phyloP scores from a whole-genome alignment of 2,797 vertebrate species.

The Thamnophis elegans region DNA sequence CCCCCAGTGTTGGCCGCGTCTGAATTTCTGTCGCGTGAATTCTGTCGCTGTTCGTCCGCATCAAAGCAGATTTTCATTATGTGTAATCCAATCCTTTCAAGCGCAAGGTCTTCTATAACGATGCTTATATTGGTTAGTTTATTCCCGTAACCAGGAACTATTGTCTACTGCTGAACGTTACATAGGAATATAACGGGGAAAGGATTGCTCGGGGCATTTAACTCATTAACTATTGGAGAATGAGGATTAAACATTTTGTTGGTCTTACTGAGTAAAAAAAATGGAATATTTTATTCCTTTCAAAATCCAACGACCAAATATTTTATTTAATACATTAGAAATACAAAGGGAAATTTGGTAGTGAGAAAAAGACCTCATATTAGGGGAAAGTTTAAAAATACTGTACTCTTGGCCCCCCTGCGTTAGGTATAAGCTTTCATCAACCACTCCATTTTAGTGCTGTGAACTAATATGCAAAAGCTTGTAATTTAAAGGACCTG shows the following conservation, averaged over 20 bases:
- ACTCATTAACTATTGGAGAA: background rate
- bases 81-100: background rate
- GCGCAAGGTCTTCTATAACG: background rate
- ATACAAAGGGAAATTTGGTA: background rate
- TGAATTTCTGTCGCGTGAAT: background rate
- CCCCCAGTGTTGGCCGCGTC: background rate
- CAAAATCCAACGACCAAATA: background rate
- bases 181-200: background rate
- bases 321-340: background rate
- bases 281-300: background rate
- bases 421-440: background rate
- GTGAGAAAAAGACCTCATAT: background rate
- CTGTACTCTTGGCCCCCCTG: background rate
- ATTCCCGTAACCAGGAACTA: background rate
- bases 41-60: background rate
- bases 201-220: background rate
- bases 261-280: background rate
- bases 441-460: background rate
- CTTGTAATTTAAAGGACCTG: background rate
- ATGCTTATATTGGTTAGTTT: background rate
- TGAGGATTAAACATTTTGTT: background rate
- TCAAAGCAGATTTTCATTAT: background rate
- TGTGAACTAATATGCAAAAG: background rate
- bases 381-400: background rate
- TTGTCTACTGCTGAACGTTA: background rate